These are phyloP conservation scores for Vidua chalybeata DNA, from an alignment of 2,113 vertebrate species.

Conservation along the genomic window DNA sequence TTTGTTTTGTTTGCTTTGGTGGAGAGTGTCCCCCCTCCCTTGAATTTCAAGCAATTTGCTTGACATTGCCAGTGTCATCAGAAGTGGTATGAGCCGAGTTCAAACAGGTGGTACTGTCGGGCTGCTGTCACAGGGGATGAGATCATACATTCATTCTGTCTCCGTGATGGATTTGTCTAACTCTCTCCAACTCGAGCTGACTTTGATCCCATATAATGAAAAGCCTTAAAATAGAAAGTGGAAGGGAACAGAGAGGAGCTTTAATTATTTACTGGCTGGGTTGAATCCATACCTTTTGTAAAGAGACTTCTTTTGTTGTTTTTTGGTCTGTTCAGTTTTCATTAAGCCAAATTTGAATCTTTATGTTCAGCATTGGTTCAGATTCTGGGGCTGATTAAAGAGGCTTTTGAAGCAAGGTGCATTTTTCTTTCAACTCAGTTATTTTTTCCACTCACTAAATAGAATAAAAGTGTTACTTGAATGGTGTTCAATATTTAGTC, in stretches of 20 bases:
- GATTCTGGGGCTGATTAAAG: conserved; percentile 28
- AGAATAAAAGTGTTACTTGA: neutral
- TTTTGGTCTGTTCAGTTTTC: conserved; percentile 54
- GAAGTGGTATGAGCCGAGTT: neutral
- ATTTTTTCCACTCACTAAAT: neutral
- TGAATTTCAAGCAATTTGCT: neutral
- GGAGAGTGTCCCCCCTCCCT: neutral
- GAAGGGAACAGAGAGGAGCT: conserved; percentile 55
- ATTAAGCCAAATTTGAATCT: conserved; percentile 53
- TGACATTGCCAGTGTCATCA: conserved; percentile 34
- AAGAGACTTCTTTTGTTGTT: conserved; percentile 41
- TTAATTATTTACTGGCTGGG: conserved; percentile 60
- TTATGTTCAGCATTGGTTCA: conserved; percentile 23
- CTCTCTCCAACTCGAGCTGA: conserved; percentile 46
- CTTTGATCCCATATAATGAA: conserved; percentile 58
- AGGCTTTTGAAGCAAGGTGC: conserved; percentile 22
- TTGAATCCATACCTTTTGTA: conserved; percentile 34
- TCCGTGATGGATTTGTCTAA: conserved; percentile 24
- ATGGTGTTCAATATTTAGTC: neutral
- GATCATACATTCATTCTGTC: conserved; percentile 22
- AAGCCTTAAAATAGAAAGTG: conserved; percentile 54
- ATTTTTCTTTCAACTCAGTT: neutral
- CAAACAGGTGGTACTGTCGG: conserved; percentile 11
- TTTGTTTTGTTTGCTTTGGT: neutral
- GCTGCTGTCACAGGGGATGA: conserved; percentile 16